These are phyloP conservation scores for Pedetes capensis DNA, from an alignment of 2,113 vertebrate genomes.

Conservation along the genomic window DNA sequence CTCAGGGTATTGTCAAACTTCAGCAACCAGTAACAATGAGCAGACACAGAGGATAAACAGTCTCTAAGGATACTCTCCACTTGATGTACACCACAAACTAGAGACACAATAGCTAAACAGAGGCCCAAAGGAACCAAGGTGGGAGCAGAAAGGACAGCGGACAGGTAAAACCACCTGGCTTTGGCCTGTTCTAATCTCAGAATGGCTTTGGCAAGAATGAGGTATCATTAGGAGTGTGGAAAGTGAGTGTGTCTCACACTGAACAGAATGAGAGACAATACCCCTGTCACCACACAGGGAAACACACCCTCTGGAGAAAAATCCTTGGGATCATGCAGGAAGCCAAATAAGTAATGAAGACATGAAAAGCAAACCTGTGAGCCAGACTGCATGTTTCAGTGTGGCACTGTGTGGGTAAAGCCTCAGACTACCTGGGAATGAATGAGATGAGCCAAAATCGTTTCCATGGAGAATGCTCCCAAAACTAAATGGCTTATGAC, in stretches of 20 bases:
- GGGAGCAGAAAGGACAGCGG: background rate
- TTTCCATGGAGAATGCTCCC: constrained; percentile 55
- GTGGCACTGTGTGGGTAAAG: background rate
- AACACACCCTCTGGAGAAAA: background rate
- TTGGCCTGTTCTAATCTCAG: background rate
- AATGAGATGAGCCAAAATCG: background rate
- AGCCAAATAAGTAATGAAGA: background rate
- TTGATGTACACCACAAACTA: background rate
- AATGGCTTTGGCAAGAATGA: background rate
- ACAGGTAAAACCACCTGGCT: constrained; percentile 1
- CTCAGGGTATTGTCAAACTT: background rate
- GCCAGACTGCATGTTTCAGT: background rate
- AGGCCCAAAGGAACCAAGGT: background rate
- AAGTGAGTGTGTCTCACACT: background rate
- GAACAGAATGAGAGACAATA: background rate
- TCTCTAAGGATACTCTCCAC: background rate
- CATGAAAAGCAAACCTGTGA: background rate
- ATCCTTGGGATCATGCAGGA: background rate
- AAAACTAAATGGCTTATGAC: background rate
- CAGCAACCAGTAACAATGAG: background rate
- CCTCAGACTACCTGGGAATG: constrained; percentile 35
- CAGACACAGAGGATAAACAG: background rate
- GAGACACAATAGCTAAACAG: background rate
- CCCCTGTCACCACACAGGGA: background rate
- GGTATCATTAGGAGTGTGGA: background rate